Evolutionary conservation across 2,113 vertebrate genomes (phyloP).

Genomic region (Sprattus sprattus): DNA sequence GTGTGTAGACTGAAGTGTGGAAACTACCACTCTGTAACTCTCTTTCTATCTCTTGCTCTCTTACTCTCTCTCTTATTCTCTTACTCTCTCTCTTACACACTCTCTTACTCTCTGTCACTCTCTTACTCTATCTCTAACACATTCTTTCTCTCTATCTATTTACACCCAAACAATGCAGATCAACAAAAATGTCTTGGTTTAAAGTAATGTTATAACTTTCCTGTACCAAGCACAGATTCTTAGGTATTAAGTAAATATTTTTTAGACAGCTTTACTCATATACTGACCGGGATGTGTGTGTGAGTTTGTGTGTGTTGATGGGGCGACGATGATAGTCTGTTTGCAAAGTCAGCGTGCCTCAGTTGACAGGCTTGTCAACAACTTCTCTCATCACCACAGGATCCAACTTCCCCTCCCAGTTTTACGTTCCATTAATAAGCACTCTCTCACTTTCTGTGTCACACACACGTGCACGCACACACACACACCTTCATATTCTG

Average conservation of each 20-base stretch:
- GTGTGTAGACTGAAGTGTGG: too few relatives aligned
- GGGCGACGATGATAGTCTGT: not conserved
- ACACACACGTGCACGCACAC: not conserved
- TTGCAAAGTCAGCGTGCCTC: not conserved
- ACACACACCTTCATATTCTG: not conserved
- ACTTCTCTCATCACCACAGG: slow-evolving; percentile 46
- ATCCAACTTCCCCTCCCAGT: slow-evolving; percentile 25
- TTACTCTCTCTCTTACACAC: slow-evolving; percentile 27
- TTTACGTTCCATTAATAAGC: not conserved
- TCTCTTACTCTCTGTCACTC: too few relatives aligned
- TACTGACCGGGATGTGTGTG: too few relatives aligned
- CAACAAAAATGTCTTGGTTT: too few relatives aligned
- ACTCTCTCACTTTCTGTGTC: not conserved
- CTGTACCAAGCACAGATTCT: too few relatives aligned
- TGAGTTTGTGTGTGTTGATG: not conserved
- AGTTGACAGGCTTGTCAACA: not conserved
- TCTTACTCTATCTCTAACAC: too few relatives aligned
- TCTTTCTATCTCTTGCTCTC: too few relatives aligned
- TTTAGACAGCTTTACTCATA: too few relatives aligned
- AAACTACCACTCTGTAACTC: too few relatives aligned
- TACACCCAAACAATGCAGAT: too few relatives aligned
- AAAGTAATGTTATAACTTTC: too few relatives aligned
- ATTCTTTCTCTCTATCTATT: slow-evolving; percentile 40
- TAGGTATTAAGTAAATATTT: too few relatives aligned
- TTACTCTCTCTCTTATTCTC: slow-evolving; percentile 28